Conservation (phyloP, 2,888 invertebrate species). For the Bimastos eiseni region DNA sequence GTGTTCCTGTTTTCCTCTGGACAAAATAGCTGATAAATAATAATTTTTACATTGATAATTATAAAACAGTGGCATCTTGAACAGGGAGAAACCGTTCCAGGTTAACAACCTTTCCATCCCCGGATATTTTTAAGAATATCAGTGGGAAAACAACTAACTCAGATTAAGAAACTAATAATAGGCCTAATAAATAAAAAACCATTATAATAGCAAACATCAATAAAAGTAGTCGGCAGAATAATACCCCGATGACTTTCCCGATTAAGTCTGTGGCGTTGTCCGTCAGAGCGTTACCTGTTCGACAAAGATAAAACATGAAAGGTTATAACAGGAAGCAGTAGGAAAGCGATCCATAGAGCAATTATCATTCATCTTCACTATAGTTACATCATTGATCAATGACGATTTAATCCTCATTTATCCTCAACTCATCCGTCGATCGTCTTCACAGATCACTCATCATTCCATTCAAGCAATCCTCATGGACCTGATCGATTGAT, state of each 20-base stretch:
- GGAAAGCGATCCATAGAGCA: not conserved
- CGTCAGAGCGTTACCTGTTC: not conserved
- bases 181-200: not conserved
- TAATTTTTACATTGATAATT: too few relatives aligned
- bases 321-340: not conserved
- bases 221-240: not conserved
- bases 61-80: too few relatives aligned
- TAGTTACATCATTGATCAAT: not conserved
- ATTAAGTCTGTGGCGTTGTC: not conserved
- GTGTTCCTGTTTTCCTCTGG: too few relatives aligned
- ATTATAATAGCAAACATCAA: not conserved
- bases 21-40: too few relatives aligned
- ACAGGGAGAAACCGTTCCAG: too few relatives aligned
- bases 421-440: not conserved
- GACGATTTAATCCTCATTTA: not conserved
- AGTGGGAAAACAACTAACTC: too few relatives aligned
- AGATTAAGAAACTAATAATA: not conserved
- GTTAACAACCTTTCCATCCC: too few relatives aligned
- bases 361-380: not conserved
- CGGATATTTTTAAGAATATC: too few relatives aligned
- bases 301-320: not conserved
- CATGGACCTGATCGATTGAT: not conserved
- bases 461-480: not conserved
- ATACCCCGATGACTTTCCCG: slow-evolving; percentile 15
- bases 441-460: not conserved